phyloP scores from a whole-genome alignment of 1,140 invertebrate genomes.

The Drosophila pandora region DNA sequence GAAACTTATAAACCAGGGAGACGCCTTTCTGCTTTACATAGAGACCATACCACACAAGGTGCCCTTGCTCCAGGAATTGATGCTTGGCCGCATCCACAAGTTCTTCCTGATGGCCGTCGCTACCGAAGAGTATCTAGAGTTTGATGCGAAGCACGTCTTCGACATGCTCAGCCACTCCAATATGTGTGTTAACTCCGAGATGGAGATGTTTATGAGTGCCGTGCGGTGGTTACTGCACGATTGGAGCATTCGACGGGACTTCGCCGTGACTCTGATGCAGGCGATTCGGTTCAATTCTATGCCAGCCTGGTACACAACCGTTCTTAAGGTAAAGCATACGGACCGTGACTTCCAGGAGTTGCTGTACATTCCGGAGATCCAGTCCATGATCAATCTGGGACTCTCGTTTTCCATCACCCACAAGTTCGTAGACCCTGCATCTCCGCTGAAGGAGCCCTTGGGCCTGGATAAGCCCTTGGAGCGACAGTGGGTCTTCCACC shows the following conservation, averaged over 20 bases:
- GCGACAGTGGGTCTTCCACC: constrained; percentile 88
- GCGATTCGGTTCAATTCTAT: constrained; percentile 90
- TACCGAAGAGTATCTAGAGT: constrained; percentile 88
- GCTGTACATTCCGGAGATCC: constrained; percentile 87
- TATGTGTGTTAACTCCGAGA: constrained; percentile 86
- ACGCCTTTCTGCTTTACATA: constrained; percentile 88
- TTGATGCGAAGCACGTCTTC: constrained; percentile 87
- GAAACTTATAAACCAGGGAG: constrained; percentile 87
- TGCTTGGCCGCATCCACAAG: constrained; percentile 89
- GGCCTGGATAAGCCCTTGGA: constrained; percentile 22
- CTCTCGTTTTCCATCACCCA: constrained; percentile 86
- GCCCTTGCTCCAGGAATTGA: constrained; percentile 84
- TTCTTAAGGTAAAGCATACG: constrained; percentile 84
- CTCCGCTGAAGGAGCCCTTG: background rate
- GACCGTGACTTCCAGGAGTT: constrained; percentile 88
- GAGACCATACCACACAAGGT: constrained; percentile 84
- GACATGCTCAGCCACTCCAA: constrained; percentile 88
- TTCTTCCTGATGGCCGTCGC: constrained; percentile 90
- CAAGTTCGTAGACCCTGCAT: background rate
- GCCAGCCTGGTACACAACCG: constrained; percentile 89
- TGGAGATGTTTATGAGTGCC: constrained; percentile 89
- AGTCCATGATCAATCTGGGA: constrained; percentile 86
- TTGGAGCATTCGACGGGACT: constrained; percentile 86
- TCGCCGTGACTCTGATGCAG: constrained; percentile 87
- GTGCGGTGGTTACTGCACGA: constrained; percentile 89